Evolutionary conservation across 2,113 vertebrate genomes (phyloP).

Genomic region (Siphamia tubifer): DNA sequence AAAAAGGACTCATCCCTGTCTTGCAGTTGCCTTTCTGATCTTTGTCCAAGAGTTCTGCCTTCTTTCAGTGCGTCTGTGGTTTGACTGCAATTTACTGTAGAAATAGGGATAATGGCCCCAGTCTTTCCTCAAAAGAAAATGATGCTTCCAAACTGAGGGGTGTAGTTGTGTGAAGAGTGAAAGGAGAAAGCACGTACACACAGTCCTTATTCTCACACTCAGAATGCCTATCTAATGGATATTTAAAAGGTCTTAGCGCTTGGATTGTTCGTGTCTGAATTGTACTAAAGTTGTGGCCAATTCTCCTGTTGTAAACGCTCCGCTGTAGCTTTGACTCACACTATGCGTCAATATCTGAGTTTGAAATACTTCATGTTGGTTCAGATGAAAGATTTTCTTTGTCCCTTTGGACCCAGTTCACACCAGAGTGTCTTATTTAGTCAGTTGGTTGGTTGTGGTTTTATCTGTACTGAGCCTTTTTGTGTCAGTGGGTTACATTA

Average conservation of each 20-base stretch:
- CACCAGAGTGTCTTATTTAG: no score
- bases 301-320: no score
- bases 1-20: background rate
- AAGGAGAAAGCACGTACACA: background rate
- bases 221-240: background rate
- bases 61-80: background rate
- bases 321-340: no score
- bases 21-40: background rate
- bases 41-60: background rate
- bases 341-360: no score
- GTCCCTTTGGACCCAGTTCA: no score
- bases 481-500: no score
- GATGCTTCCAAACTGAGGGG: background rate
- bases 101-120: background rate
- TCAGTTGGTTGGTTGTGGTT: no score
- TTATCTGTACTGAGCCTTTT: no score
- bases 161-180: background rate
- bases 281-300: background rate
- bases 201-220: background rate
- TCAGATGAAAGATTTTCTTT: no score
- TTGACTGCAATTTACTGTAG: background rate
- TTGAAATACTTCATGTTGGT: no score
- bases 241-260: background rate
- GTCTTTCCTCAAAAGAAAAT: background rate
- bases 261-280: background rate